Evolutionary conservation across 1,140 invertebrate species (phyloP), one percentile per base, ranked within the genome.

Genomic region (Acromyrmex charruanus): DNA sequence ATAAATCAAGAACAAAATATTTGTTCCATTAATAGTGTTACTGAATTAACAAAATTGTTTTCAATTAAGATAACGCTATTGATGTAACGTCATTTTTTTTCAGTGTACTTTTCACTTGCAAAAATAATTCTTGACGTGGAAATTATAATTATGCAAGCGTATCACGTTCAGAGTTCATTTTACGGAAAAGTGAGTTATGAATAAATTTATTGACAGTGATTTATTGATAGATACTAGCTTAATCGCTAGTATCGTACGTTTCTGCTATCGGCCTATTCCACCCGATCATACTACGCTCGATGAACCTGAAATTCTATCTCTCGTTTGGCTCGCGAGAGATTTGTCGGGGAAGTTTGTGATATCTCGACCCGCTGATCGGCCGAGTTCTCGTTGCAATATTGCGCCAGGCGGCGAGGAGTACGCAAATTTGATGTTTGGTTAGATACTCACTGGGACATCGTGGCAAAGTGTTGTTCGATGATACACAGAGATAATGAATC

Each of bases 261-360:
- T 74, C 53, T 16, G 25, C 39, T 74, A 82, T 82, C 68, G 39
- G 53, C 28, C 69, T 75, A 80, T 12, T 18, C 39, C 16, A 25
- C 5, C 25, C 69, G 80, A 84, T 84, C 69, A 63, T 75, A 51
- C 59, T 75, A 61, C 49, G 55, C 69, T 84, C 69, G 69, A 31
- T 39, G 69, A 84, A 84, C 55, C 58, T 51, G 80, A 84, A 84
- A 84, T 84, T 84, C 80, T 63, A 84, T 75, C 80, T 82, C 68
- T 71, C 44, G 69, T 55, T 49, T 61, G 65, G 6, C 71, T 35
- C 31, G 55, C 39, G 55, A 7, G n/a, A 61, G 79, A 71, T 81
- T 71, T 51, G 69, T 49, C 55, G 55, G 31, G 55, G 39, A 84
- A 84, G 80, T 84, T 84, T 51, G 80, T 16, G 39, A 84, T 84